A percentile compares a stretch with the other conserved stretches of the same genome.
These are phyloP conservation scores for Brachyopa scutellaris DNA, from an alignment of 2,888 invertebrate genomes.

Conservation along the genomic window DNA sequence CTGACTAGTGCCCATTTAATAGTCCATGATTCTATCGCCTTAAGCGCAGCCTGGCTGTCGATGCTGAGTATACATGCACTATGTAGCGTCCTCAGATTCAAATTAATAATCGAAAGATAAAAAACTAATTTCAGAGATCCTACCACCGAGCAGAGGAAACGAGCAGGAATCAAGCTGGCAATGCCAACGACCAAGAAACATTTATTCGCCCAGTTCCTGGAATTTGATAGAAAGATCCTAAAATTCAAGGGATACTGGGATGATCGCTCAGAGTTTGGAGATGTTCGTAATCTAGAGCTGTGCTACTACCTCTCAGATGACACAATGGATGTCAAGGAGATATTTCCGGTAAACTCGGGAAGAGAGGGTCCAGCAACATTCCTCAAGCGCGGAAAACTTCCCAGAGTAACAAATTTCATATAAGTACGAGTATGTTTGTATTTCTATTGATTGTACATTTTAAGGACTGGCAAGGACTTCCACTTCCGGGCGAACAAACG, in stretches of 20 bases:
- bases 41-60: too few species aligned
- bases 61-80: too few species aligned
- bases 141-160: constrained; percentile 82
- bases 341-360: constrained; percentile 86
- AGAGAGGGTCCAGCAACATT: constrained; percentile 88
- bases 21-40: too few species aligned
- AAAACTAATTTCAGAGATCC: constrained; percentile 83
- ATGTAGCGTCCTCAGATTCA: too few species aligned
- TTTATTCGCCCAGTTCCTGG: constrained; percentile 90
- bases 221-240: constrained; percentile 88
- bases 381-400: constrained; percentile 88
- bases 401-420: constrained; percentile 84
- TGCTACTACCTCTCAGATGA: constrained; percentile 94
- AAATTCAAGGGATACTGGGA: constrained; percentile 96
- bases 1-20: too few species aligned
- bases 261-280: constrained; percentile 90
- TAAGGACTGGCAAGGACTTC: constrained; percentile 75
- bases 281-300: constrained; percentile 89
- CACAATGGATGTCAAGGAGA: constrained; percentile 93
- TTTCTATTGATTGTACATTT: constrained; percentile 3
- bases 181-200: constrained; percentile 83
- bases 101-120: too few species aligned
- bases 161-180: constrained; percentile 74
- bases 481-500: constrained; percentile 82
- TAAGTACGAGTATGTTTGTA: not conserved